Percentiles rank a stretch among this genome's conserved stretches.
phyloP scores from a whole-genome alignment of 2,888 invertebrate species.

The Acrocera orbiculus region DNA sequence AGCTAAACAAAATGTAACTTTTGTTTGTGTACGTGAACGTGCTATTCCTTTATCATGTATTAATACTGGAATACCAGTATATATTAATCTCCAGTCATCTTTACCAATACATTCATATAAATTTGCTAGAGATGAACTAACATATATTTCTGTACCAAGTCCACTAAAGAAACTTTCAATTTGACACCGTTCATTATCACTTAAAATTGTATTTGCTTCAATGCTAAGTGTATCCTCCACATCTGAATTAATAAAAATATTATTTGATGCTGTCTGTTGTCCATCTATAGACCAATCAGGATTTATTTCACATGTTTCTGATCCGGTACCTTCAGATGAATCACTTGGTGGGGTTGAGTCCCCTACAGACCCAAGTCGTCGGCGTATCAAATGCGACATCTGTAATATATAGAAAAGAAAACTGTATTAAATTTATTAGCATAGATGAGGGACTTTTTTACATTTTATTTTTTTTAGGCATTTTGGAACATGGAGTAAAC shows the following conservation, averaged over 20 bases:
- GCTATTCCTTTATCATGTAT: conserved; percentile 62
- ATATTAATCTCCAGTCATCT: conserved; percentile 51
- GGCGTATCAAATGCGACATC: conserved; percentile 27
- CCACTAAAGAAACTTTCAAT: conserved; percentile 59
- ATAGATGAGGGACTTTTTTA: too few relatives aligned
- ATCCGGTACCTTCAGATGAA: conserved; percentile 38
- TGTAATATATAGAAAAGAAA: conserved; percentile 1
- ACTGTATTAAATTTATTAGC: too few relatives aligned
- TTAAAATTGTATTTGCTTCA: conserved; percentile 32
- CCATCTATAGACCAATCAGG: conserved; percentile 27
- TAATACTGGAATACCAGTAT: conserved; percentile 63
- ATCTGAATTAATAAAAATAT: conserved; percentile 26
- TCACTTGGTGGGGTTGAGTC: conserved; percentile 37
- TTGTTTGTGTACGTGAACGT: conserved; percentile 44
- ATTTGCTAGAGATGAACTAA: conserved; percentile 58
- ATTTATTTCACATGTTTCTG: conserved; percentile 26
- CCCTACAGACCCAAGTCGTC: conserved; percentile 41
- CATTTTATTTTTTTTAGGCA: too few relatives aligned
- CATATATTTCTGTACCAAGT: conserved; percentile 59
- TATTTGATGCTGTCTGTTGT: conserved; percentile 21
- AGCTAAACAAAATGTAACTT: conserved; percentile 52
- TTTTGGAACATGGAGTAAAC: too few relatives aligned
- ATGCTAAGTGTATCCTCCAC: conserved; percentile 27
- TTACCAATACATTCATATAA: conserved; percentile 43
- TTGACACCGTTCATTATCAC: conserved; percentile 46